Conservation (phyloP, 1,140 invertebrate genomes). For the Drosophila hydei region DNA sequence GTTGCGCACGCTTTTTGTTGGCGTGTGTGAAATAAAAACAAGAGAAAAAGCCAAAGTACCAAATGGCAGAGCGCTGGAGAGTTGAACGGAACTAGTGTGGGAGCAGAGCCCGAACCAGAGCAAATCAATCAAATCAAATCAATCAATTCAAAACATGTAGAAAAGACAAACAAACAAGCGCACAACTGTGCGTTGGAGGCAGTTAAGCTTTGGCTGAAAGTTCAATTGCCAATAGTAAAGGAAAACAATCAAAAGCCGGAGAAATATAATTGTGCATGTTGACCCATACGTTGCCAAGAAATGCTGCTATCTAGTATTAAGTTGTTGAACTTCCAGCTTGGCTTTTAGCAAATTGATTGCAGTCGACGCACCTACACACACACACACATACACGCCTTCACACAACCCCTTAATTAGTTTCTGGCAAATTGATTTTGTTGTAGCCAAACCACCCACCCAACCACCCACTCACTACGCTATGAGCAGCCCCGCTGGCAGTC, state of each 20-base stretch:
- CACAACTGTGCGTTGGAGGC: constrained; percentile 28
- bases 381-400: not conserved
- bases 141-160: constrained; percentile 47
- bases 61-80: constrained; percentile 36
- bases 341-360: constrained; percentile 23
- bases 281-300: not conserved
- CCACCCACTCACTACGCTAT: not conserved
- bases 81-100: not conserved
- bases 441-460: not conserved
- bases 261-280: constrained; percentile 30
- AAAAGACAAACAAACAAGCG: constrained; percentile 50
- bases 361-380: constrained; percentile 2
- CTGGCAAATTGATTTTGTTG: constrained; percentile 24
- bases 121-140: constrained; percentile 70
- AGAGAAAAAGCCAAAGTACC: constrained; percentile 58
- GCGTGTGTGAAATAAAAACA: constrained; percentile 14
- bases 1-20: constrained; percentile 33
- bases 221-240: constrained; percentile 28
- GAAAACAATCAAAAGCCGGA: constrained; percentile 29
- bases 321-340: constrained; percentile 13
- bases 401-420: constrained; percentile 33
- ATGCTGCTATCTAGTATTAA: constrained; percentile 11
- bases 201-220: constrained; percentile 26
- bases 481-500: not conserved
- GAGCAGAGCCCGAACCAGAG: constrained; percentile 1